Evolutionary conservation across 2,797 vertebrate genomes (phyloP).

Genomic region (Limnodromus scolopaceus): DNA sequence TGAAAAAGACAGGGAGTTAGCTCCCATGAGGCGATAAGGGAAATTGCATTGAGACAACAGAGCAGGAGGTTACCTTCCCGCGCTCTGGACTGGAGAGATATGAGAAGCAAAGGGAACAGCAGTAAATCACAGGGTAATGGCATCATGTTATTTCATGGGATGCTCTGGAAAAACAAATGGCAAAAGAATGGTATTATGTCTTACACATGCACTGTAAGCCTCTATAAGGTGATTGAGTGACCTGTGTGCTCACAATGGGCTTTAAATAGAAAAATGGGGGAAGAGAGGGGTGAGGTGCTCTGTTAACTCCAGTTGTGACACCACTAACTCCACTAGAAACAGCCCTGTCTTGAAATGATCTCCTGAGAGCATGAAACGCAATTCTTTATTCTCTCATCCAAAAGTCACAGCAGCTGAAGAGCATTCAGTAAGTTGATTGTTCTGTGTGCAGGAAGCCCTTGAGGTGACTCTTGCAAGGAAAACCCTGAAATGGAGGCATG

Average conservation of each 20-base stretch:
- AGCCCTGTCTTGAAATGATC: background rate
- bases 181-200: background rate
- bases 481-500: background rate
- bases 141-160: background rate
- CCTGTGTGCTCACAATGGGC: background rate
- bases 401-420: background rate
- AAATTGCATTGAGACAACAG: constrained; percentile 64
- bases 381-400: background rate
- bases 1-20: background rate
- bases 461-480: background rate
- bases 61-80: constrained; percentile 12
- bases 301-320: background rate
- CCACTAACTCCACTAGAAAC: background rate
- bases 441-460: background rate
- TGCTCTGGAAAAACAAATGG: background rate
- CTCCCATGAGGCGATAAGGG: constrained; percentile 55
- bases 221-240: background rate
- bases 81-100: background rate
- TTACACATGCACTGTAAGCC: background rate
- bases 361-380: background rate
- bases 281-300: background rate
- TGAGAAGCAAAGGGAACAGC: background rate
- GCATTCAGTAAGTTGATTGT: background rate
- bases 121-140: constrained; percentile 36
- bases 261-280: background rate